phyloP scores from a whole-genome alignment of 2,888 invertebrate species.

The Parapristionchus giblindavisi region DNA sequence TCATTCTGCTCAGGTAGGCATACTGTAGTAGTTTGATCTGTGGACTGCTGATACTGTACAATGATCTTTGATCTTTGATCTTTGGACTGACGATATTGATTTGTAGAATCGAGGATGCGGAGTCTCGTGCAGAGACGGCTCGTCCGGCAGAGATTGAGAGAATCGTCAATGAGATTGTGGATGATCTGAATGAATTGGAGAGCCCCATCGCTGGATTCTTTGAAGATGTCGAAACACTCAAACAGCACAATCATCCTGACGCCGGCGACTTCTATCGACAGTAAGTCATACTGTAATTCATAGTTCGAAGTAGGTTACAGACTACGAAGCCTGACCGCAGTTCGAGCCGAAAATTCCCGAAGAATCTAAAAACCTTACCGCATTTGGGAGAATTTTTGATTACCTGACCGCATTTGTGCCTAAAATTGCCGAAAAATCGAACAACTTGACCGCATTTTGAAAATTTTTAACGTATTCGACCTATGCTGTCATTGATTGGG shows the following conservation, averaged over 20 bases:
- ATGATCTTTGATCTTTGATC: not conserved
- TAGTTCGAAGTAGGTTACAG: too few relatives aligned
- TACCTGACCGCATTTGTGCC: too few relatives aligned
- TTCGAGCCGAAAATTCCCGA: too few relatives aligned
- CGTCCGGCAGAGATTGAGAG: slow-evolving; percentile 58
- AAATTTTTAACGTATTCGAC: too few relatives aligned
- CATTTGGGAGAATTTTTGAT: too few relatives aligned
- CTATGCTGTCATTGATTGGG: too few relatives aligned
- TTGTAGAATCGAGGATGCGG: slow-evolving; percentile 66
- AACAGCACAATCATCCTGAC: slow-evolving; percentile 61
- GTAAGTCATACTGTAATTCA: slow-evolving; percentile 46
- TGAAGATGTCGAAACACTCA: slow-evolving; percentile 67
- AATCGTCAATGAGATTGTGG: slow-evolving; percentile 62
- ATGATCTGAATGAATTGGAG: slow-evolving; percentile 65
- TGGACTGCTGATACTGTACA: not conserved
- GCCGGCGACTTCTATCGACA: slow-evolving; percentile 65
- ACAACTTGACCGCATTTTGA: too few relatives aligned
- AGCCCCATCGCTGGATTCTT: slow-evolving; percentile 66
- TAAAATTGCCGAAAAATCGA: too few relatives aligned
- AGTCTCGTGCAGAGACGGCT: slow-evolving; percentile 57
- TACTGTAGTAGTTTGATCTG: not conserved
- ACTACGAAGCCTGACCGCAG: too few relatives aligned
- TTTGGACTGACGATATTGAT: not conserved
- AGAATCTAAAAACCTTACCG: too few relatives aligned
- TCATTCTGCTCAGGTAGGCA: slow-evolving; percentile 54